phyloP scores from a whole-genome alignment of 2,113 vertebrate species.

The Cinclus mexicanus region DNA sequence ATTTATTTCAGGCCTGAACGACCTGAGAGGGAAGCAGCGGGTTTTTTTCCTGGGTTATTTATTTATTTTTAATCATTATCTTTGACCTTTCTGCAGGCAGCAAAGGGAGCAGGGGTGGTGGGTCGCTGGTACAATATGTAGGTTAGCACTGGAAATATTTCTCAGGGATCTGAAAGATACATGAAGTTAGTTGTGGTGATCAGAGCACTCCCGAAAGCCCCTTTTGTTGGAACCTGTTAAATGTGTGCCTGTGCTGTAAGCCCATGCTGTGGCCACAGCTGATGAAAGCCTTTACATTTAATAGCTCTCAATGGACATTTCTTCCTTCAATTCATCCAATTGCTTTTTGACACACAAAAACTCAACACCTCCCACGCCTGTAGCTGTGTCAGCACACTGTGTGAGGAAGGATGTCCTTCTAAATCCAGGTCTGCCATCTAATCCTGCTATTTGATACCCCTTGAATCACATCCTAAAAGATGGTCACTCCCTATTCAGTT shows the following conservation, averaged over 20 bases:
- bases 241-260: neutral
- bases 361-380: neutral
- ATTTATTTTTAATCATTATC: conserved; percentile 28
- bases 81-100: conserved; percentile 26
- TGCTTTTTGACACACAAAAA: neutral
- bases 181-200: neutral
- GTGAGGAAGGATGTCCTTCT: neutral
- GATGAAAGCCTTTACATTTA: conserved; percentile 21
- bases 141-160: neutral
- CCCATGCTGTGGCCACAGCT: neutral
- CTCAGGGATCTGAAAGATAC: neutral
- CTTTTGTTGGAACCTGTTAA: neutral
- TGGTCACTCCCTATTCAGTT: neutral
- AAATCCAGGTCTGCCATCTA: rapidly evolving
- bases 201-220: neutral
- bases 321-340: neutral
- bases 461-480: neutral
- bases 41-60: neutral
- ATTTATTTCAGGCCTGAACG: conserved; percentile 55
- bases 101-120: neutral
- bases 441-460: neutral
- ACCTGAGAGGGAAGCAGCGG: neutral
- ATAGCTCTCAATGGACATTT: neutral
- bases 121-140: neutral
- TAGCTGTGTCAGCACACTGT: neutral